phyloP scores from a whole-genome alignment of 2,888 invertebrate species.

The Fabriciana adippe region DNA sequence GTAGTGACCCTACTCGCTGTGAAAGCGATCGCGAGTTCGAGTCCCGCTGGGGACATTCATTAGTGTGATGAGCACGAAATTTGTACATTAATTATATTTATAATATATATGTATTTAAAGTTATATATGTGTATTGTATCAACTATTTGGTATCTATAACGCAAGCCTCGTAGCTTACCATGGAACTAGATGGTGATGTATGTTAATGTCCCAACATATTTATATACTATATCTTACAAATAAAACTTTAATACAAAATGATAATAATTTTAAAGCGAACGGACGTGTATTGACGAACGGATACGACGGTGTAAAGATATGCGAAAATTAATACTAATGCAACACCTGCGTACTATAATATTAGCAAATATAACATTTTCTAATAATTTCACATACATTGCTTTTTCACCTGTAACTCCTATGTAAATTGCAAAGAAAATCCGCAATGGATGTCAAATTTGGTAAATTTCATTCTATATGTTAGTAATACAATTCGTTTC shows the following conservation, averaged over 20 bases:
- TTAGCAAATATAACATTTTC: not conserved
- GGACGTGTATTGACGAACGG: conserved; percentile 26
- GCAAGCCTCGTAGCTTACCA: too few relatives aligned
- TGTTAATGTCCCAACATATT: too few relatives aligned
- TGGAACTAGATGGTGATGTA: too few relatives aligned
- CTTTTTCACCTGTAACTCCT: not conserved
- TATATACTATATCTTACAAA: not conserved
- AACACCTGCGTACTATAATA: conserved; percentile 24
- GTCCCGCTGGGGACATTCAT: too few relatives aligned
- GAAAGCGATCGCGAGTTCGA: too few relatives aligned
- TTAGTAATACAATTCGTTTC: conserved; percentile 26
- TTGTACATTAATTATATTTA: too few relatives aligned
- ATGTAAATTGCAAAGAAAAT: not conserved
- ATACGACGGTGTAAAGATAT: conserved; percentile 31
- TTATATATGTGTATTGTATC: too few relatives aligned
- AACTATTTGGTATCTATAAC: too few relatives aligned
- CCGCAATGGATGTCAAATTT: conserved; percentile 4
- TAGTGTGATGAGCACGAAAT: too few relatives aligned
- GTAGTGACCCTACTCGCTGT: too few relatives aligned
- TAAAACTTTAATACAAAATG: not conserved
- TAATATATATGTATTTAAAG: too few relatives aligned
- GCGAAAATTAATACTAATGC: conserved; percentile 39
- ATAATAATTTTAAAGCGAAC: conserved; percentile 15
- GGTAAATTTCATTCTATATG: not conserved
- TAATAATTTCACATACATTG: not conserved